Percentiles rank a stretch among this genome's conserved stretches.
These are phyloP conservation scores for Pantherophis vulpinus DNA, from an alignment of 2,797 vertebrate species.

Conservation along the genomic window DNA sequence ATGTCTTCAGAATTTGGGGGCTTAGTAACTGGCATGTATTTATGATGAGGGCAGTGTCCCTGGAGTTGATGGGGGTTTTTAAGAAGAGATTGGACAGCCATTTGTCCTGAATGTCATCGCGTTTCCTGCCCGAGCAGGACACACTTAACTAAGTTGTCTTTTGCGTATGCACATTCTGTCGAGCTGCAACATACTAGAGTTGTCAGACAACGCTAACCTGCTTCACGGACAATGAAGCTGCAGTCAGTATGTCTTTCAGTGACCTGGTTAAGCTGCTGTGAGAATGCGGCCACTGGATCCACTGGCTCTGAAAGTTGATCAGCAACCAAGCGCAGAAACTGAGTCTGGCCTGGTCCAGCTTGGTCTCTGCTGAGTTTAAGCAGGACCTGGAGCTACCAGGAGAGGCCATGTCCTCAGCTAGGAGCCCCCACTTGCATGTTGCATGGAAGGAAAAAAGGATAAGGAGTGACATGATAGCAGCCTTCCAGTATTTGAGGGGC, in stretches of 20 bases:
- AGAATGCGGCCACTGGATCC: neutral
- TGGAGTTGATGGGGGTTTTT: no score
- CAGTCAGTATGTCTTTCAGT: neutral
- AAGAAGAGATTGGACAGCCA: no score
- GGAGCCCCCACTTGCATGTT: neutral
- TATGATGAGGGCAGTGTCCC: no score
- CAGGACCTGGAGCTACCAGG: neutral
- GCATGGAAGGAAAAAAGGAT: neutral
- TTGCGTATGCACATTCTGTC: neutral
- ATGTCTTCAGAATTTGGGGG: no score
- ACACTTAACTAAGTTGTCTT: neutral
- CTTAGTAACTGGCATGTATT: no score
- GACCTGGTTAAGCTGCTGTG: neutral
- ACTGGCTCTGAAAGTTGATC: neutral
- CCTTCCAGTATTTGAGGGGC: no score
- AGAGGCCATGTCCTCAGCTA: neutral
- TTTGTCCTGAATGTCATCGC: no score
- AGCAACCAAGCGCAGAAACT: neutral
- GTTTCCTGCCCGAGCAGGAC: neutral
- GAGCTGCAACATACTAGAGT: neutral
- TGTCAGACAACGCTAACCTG: neutral
- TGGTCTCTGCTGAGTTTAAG: neutral
- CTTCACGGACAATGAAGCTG: neutral
- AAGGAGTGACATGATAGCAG: no score
- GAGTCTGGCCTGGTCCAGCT: neutral